These are phyloP conservation scores for Lasioglossum zephyrum DNA, from an alignment of 2,888 invertebrate genomes.

Conservation along the genomic window DNA sequence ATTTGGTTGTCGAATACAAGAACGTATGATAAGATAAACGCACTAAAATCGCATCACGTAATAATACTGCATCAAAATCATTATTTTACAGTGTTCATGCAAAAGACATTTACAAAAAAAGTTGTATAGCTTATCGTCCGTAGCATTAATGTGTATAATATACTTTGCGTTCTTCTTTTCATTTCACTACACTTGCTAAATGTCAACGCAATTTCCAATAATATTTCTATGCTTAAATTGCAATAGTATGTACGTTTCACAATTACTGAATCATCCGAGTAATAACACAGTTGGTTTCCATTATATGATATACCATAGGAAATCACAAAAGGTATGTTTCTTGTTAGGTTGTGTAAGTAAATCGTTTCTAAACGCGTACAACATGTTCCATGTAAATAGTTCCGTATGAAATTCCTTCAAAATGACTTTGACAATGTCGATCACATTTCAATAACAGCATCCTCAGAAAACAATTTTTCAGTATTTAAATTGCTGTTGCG, in stretches of 20 bases:
- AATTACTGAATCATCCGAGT: slow-evolving; percentile 31
- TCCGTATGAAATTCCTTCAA: slow-evolving; percentile 50
- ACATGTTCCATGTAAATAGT: slow-evolving; percentile 35
- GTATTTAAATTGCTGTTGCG: slow-evolving; percentile 47
- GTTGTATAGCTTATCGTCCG: slow-evolving; percentile 15
- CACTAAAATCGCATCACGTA: slow-evolving; percentile 25
- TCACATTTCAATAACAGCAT: slow-evolving; percentile 29
- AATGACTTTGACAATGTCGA: slow-evolving; percentile 30
- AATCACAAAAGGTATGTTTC: slow-evolving; percentile 51
- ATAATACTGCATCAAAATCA: slow-evolving; percentile 43
- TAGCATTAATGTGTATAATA: slow-evolving; percentile 24
- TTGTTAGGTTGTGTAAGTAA: slow-evolving; percentile 38
- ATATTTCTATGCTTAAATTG: slow-evolving; percentile 49
- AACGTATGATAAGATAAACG: slow-evolving; percentile 14
- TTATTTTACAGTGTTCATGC: slow-evolving; percentile 19
- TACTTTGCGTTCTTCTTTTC: slow-evolving; percentile 23
- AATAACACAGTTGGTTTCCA: slow-evolving; percentile 60
- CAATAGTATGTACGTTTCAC: slow-evolving; percentile 45
- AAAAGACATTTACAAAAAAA: slow-evolving; percentile 13
- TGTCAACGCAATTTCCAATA: slow-evolving; percentile 27
- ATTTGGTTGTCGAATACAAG: slow-evolving; percentile 48
- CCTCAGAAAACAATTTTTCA: slow-evolving; percentile 32
- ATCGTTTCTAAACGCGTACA: slow-evolving; percentile 43
- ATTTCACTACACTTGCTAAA: slow-evolving; percentile 20
- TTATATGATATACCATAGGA: slow-evolving; percentile 36